A percentile compares a stretch with the other conserved stretches of the same genome.
Conservation (phyloP, 2,888 invertebrate species). For the Meliscaeva auricollis region DNA sequence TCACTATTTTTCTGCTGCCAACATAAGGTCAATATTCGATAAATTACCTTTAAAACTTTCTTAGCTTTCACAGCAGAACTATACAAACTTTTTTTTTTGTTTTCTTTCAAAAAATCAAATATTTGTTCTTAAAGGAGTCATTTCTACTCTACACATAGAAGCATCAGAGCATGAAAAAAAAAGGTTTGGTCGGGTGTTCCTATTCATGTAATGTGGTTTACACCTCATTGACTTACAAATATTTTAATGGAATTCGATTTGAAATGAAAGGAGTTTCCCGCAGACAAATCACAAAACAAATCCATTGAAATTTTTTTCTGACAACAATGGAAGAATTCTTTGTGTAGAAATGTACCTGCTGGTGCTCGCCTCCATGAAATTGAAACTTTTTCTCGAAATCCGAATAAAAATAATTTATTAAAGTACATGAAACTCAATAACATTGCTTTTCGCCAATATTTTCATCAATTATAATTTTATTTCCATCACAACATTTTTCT, state of each 20-base stretch:
- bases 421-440: too few relatives aligned
- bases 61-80: not conserved
- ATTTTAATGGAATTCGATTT: constrained; percentile 3
- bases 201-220: not conserved
- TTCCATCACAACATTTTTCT: too few relatives aligned
- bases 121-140: not conserved
- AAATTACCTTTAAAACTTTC: not conserved
- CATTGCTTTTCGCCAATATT: too few relatives aligned
- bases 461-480: too few relatives aligned
- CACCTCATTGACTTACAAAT: not conserved
- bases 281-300: too few relatives aligned
- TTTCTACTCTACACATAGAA: not conserved
- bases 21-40: not conserved
- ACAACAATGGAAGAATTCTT: too few relatives aligned
- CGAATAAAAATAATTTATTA: too few relatives aligned
- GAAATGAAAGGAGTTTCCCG: not conserved
- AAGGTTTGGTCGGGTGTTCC: not conserved
- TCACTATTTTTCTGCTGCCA: not conserved
- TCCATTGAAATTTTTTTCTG: too few relatives aligned
- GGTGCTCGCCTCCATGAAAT: too few relatives aligned
- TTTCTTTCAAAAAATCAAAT: not conserved
- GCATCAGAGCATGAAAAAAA: not conserved
- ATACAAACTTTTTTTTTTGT: not conserved
- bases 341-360: too few relatives aligned
- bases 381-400: too few relatives aligned